A percentile compares a stretch with the other conserved stretches of the same genome.
Conservation (phyloP, 2,113 vertebrate genomes). For the Paradoxurus hermaphroditus region DNA sequence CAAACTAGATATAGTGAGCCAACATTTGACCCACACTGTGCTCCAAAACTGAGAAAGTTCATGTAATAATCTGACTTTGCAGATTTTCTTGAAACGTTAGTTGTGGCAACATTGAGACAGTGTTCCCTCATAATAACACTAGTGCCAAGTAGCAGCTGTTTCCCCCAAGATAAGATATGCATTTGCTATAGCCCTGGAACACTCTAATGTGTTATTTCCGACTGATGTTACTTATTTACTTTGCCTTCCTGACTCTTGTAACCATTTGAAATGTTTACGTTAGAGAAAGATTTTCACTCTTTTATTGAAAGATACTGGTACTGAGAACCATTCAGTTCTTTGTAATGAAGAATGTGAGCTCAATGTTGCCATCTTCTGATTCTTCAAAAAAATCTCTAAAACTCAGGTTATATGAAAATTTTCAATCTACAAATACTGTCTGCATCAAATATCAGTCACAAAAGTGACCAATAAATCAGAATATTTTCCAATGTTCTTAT, state of each 20-base stretch:
- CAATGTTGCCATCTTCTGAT: not conserved
- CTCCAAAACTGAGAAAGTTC: not conserved
- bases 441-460: not conserved
- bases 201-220: not conserved
- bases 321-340: not conserved
- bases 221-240: not conserved
- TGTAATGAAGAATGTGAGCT: not conserved
- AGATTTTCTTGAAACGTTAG: not conserved
- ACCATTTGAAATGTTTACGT: not conserved
- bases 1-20: not conserved
- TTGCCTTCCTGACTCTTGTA: not conserved
- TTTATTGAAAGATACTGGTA: not conserved
- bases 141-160: not conserved
- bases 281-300: not conserved
- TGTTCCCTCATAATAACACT: not conserved
- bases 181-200: not conserved
- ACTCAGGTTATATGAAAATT: not conserved
- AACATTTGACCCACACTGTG: not conserved
- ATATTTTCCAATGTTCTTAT: not conserved
- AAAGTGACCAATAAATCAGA: not conserved
- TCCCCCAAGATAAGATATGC: accelerated
- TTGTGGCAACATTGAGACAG: not conserved
- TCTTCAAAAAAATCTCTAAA: not conserved
- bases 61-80: not conserved
- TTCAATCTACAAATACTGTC: not conserved